Base-by-base conservation (phyloP, 1,140 invertebrate genomes). In the Catajapyx aquilonaris region DNA sequence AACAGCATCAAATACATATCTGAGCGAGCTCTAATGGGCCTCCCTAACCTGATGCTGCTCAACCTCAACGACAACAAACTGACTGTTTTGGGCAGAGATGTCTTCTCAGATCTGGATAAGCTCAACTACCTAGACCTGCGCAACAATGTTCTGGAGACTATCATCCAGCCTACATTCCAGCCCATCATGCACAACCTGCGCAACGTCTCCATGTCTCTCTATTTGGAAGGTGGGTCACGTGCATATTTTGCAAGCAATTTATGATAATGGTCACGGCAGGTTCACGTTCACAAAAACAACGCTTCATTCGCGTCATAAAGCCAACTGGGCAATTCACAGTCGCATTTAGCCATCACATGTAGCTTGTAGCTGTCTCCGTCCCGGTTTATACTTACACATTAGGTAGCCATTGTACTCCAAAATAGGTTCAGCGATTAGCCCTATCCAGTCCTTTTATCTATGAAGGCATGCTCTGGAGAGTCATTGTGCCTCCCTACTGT, bases 151-250 rank as follows among this genome's bases (percentile, higher is more conserved):
- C 62, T 84, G 40, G 65, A 69, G 46, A 76, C 73, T n/a, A 60
- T 84, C 48, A 73, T 72, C 41, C 69, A 68, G 49, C 69, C 73
- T 40, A 73, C 71, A 23, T 62, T 81, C 41, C 62, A 65, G 33
- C 77, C 77, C 3, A 68, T 85, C 50, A 52, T 79, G 41, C 65
- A 66, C 38, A 81, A 80, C 55, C 63, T 81, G 49, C 73, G 74
- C 53, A 73, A 73, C 46, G 59, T 52, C 34, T 66, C 65, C 42
- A 74, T 76, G 49, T 67, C 71, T 59, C 66, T 84, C 49, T 66
- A 71, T 47, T 52, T 81, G 32, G 69, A 73, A 64, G 74, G 79
- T 84, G 56, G 77, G 71, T 70, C 38, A n/a, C 22, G n/a, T 25
- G 34, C n/a, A 9, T 18, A 1, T 45, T 17, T 13, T 31, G n/a